Percentiles rank a stretch among this genome's conserved stretches.
Evolutionary conservation across 2,888 invertebrate genomes (phyloP).

Genomic region (Nemotelus nigrinus): DNA sequence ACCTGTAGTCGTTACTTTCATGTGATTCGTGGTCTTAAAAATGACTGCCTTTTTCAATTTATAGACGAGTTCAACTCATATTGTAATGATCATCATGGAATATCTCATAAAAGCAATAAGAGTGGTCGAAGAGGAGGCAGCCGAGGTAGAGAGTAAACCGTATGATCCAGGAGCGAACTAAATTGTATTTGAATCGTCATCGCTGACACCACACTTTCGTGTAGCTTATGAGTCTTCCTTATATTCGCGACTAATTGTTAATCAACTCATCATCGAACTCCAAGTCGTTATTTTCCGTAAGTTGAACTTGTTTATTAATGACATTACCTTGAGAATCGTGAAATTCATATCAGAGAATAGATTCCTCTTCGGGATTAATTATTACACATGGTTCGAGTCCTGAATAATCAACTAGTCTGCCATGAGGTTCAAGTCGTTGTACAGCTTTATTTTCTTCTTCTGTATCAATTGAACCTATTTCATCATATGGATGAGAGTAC

Average conservation of each 20-base stretch:
- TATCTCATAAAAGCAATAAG: slow-evolving; percentile 50
- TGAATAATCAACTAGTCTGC: not conserved
- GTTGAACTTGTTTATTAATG: not conserved
- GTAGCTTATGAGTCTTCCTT: not conserved
- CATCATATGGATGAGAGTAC: not conserved
- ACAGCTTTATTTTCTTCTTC: not conserved
- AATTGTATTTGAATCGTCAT: not conserved
- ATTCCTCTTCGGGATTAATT: not conserved
- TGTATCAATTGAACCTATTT: not conserved
- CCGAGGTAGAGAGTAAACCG: too few species aligned
- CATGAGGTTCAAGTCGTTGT: not conserved
- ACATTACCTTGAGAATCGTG: not conserved
- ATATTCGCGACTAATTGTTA: slow-evolving; percentile 15
- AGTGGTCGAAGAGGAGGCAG: too few species aligned
- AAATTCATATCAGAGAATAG: not conserved
- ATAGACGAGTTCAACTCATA: slow-evolving; percentile 52
- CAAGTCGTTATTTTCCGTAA: not conserved
- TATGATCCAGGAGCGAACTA: slow-evolving; percentile 45
- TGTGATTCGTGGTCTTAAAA: slow-evolving; percentile 55
- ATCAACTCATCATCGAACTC: slow-evolving; percentile 26
- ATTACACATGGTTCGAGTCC: not conserved
- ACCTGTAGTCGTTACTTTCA: slow-evolving; percentile 57
- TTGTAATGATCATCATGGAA: slow-evolving; percentile 56
- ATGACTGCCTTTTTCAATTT: slow-evolving; percentile 56
- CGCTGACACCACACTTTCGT: not conserved